Percentiles rank a stretch among this genome's conserved stretches.
These are phyloP conservation scores for Azorinus chamasolen DNA, from an alignment of 2,888 invertebrate genomes.

Conservation along the genomic window DNA sequence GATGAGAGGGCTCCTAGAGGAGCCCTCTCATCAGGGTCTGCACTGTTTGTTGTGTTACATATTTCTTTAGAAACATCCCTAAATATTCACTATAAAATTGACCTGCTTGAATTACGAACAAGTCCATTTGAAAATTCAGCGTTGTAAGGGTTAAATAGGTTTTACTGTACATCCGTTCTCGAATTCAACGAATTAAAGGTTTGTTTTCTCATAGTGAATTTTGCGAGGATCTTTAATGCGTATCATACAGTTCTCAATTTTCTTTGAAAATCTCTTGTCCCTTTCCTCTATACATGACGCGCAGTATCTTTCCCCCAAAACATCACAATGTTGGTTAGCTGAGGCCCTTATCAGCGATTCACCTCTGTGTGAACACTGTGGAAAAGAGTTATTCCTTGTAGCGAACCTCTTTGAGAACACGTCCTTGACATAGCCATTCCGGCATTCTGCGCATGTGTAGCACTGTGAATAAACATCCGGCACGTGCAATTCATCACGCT, in stretches of 20 bases:
- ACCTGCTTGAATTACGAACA: too few relatives aligned
- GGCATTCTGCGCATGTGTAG: constrained; percentile 40
- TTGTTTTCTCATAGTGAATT: constrained; percentile 41
- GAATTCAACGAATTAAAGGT: not conserved
- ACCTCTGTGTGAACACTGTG: constrained; percentile 3
- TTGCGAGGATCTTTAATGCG: constrained; percentile 31
- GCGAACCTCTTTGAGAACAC: constrained; percentile 33
- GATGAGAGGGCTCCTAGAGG: too few relatives aligned
- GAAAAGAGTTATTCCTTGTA: constrained; percentile 13
- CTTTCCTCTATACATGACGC: constrained; percentile 48
- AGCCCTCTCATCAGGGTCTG: too few relatives aligned
- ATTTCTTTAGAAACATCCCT: too few relatives aligned
- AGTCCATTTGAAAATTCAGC: too few relatives aligned
- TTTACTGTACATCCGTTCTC: too few relatives aligned
- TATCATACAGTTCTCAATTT: constrained; percentile 38
- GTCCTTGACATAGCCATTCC: constrained; percentile 38
- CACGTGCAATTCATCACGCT: constrained; percentile 38
- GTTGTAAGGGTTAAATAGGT: too few relatives aligned
- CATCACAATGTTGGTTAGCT: constrained; percentile 50
- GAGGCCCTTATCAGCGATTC: not conserved
- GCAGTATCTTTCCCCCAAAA: constrained; percentile 57
- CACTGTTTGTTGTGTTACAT: too few relatives aligned
- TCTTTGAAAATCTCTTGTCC: constrained; percentile 42
- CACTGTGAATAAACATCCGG: constrained; percentile 45
- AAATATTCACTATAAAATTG: too few relatives aligned